A percentile compares a stretch with the other conserved stretches of the same genome.
Evolutionary conservation across 1,140 invertebrate genomes (phyloP).

Genomic region (Halyomorpha halys): DNA sequence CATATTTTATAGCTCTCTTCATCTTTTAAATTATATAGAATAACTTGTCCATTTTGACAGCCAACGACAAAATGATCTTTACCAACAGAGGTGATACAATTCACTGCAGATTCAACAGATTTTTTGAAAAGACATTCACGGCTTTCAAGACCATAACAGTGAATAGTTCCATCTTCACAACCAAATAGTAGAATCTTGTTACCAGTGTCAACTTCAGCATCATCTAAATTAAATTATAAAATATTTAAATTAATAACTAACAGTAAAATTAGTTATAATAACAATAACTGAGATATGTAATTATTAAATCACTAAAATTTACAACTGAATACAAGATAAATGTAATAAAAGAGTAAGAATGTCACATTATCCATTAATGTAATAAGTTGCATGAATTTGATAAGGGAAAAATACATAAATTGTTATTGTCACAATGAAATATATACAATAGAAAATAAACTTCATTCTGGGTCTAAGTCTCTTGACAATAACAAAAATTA

Average conservation of each 20-base stretch:
- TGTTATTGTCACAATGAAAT: too few relatives aligned
- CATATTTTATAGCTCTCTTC: conserved; percentile 33
- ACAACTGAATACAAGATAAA: too few relatives aligned
- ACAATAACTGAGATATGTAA: too few relatives aligned
- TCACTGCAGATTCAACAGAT: conserved; percentile 41
- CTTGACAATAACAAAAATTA: too few relatives aligned
- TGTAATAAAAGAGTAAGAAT: too few relatives aligned
- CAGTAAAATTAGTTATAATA: too few relatives aligned
- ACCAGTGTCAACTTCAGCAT: conserved; percentile 50
- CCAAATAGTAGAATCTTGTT: conserved; percentile 52
- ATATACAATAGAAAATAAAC: too few relatives aligned
- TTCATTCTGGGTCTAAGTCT: too few relatives aligned
- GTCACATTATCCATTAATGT: too few relatives aligned
- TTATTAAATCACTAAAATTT: too few relatives aligned
- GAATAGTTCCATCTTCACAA: conserved; percentile 50
- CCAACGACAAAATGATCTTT: conserved; percentile 38
- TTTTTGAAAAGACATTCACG: conserved; percentile 40
- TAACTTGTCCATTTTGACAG: conserved; percentile 44
- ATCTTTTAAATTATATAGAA: conserved; percentile 36
- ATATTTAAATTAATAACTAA: not conserved
- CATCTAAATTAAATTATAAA: conserved; percentile 35
- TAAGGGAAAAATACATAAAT: too few relatives aligned
- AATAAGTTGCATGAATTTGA: too few relatives aligned
- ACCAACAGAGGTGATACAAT: conserved; percentile 39
- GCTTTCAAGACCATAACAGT: conserved; percentile 45